Base-by-base conservation (phyloP, 2,113 vertebrate genomes). In the Columba livia region DNA sequence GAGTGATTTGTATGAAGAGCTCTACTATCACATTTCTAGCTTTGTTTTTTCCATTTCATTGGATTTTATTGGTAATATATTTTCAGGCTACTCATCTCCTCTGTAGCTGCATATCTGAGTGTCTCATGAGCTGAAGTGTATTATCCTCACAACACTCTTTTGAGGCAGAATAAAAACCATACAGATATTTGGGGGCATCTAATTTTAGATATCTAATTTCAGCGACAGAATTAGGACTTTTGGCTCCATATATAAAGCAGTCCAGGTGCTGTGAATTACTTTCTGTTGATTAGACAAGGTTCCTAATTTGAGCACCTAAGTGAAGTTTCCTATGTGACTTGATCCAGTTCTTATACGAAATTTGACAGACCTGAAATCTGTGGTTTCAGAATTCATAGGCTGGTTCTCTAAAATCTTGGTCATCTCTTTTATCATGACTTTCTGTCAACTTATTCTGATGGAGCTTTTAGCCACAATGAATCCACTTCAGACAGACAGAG, bases 261-360 rank as follows among this genome's bases (percentile, higher is more conserved):
- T 95, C 96, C 96, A 97, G 96, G 96, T 97, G 96, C 86, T 94
- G 78, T 92, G 94, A 97, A 95, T 96, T 97, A 94, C 89, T 72
- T 93, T 84, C 91, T 95, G 93, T 96, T 97, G 91, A 97, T 97
- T 97, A 97, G 96, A 81, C 80, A 6, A 95, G 78, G 86, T 75
- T 96, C 95, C 94, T 96, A 97, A 97, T 97, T 96, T 94, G 89
- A 92, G 80, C 84, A 94, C 57, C 69, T 89, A 61, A 92, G 91
- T 57, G 89, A 79, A 84, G 71, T 96, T 93, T 95, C 78, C 23
- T 1, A 83, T 90, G 69, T 82, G 70, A 69, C 77, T 97, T 3
- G 1, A 86, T 94, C 70, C 56, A 58, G 65, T 84, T 93, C 86
- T 79, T 71, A 17, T 2, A 34, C 18, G 61, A 88, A 93, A 85